Conservation (phyloP, 2,888 invertebrate genomes). For the Diadromus collaris region DNA sequence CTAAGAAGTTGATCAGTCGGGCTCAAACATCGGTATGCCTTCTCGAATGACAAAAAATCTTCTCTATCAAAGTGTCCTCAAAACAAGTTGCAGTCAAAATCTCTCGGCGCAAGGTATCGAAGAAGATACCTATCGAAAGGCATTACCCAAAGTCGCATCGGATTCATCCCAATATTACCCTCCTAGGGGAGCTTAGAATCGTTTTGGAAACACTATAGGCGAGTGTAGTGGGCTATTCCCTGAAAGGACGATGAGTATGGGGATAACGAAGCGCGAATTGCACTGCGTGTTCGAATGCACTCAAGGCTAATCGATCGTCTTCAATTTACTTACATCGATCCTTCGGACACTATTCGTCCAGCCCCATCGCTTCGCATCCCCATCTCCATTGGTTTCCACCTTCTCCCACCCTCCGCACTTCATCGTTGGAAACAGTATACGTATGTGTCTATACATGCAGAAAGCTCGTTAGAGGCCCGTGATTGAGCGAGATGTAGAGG, state of each 20-base stretch:
- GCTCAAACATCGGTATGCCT: background rate
- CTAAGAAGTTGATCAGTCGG: background rate
- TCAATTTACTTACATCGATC: conserved; percentile 48
- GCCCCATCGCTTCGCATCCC: conserved; percentile 22
- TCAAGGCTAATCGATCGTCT: conserved; percentile 38
- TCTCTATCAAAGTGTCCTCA: background rate
- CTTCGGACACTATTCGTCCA: background rate
- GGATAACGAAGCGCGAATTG: conserved; percentile 31
- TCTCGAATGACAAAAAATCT: background rate
- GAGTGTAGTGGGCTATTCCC: background rate
- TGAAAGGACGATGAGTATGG: conserved; percentile 1
- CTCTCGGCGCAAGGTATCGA: background rate
- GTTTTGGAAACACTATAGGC: background rate
- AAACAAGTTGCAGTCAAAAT: background rate
- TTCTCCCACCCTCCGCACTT: background rate
- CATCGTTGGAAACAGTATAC: conserved; percentile 8
- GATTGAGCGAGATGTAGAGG: conserved; percentile 16
- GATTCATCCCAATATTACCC: background rate
- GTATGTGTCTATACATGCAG: conserved; percentile 4
- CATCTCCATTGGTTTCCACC: conserved; percentile 14
- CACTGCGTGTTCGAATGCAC: conserved; percentile 16
- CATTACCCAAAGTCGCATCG: background rate
- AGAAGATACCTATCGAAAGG: background rate
- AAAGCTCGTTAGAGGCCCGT: conserved; percentile 44
- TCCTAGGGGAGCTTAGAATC: background rate